Evolutionary conservation across 2,113 vertebrate genomes (phyloP).

Genomic region (Dolichallabes microphthalmus): DNA sequence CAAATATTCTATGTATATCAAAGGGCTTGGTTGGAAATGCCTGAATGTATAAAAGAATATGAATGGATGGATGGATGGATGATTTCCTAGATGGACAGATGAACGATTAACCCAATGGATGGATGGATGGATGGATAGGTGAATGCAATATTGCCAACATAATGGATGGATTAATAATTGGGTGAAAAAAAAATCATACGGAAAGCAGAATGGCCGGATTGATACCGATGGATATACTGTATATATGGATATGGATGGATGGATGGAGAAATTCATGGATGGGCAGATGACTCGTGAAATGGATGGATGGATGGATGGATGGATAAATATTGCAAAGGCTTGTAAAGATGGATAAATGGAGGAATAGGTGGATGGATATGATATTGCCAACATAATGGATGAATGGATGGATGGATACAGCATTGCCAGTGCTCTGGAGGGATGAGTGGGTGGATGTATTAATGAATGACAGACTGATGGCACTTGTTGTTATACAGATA

Average conservation of each 20-base stretch:
- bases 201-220: no score
- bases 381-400: background rate
- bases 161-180: background rate
- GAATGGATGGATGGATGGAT: background rate
- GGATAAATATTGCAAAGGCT: background rate
- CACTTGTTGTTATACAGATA: no score
- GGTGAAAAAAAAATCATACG: no score
- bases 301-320: background rate
- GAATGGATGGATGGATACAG: background rate
- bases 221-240: no score
- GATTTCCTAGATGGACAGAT: background rate
- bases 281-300: background rate
- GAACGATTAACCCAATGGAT: background rate
- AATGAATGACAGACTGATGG: background rate
- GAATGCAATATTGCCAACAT: background rate
- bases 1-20: no score
- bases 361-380: background rate
- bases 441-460: background rate
- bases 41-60: no score
- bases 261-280: background rate
- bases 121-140: background rate
- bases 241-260: background rate
- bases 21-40: no score
- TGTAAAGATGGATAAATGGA: background rate
- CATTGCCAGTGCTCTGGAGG: background rate